Percentiles rank a stretch among this genome's conserved stretches.
These are phyloP conservation scores for Parnassius glacialis DNA, from an alignment of 2,888 invertebrate species.

Conservation along the genomic window DNA sequence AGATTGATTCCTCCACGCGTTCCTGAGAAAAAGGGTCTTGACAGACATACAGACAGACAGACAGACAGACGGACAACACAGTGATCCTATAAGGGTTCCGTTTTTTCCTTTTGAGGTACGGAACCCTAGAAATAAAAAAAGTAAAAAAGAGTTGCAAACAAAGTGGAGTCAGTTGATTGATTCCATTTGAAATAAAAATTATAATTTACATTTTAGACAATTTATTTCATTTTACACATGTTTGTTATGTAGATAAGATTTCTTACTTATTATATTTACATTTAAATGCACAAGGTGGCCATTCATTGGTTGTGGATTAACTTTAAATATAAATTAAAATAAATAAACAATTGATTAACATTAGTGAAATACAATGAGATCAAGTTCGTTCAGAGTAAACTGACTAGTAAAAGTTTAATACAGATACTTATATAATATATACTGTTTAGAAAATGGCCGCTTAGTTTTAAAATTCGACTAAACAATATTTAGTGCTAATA, in stretches of 20 bases:
- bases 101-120: too few species aligned
- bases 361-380: constrained; percentile 27
- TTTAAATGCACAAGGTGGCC: constrained; percentile 68
- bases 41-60: too few species aligned
- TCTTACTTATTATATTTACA: constrained; percentile 72
- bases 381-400: constrained; percentile 26
- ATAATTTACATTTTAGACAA: constrained; percentile 68
- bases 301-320: constrained; percentile 36
- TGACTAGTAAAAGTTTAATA: constrained; percentile 41
- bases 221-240: constrained; percentile 80
- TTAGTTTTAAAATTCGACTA: constrained; percentile 55
- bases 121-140: too few species aligned
- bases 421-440: constrained; percentile 1
- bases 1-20: too few species aligned
- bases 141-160: too few species aligned
- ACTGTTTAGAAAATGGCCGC: constrained; percentile 45
- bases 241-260: constrained; percentile 70
- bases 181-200: constrained; percentile 32
- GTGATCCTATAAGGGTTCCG: too few species aligned
- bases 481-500: constrained; percentile 59
- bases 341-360: constrained; percentile 25
- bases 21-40: too few species aligned
- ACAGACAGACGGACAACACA: too few species aligned
- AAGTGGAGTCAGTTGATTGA: too few species aligned
- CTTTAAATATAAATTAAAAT: constrained; percentile 27